Evolutionary conservation across 2,113 vertebrate species (phyloP), one percentile per base, ranked within the genome.

Genomic region (Pantherophis guttatus): DNA sequence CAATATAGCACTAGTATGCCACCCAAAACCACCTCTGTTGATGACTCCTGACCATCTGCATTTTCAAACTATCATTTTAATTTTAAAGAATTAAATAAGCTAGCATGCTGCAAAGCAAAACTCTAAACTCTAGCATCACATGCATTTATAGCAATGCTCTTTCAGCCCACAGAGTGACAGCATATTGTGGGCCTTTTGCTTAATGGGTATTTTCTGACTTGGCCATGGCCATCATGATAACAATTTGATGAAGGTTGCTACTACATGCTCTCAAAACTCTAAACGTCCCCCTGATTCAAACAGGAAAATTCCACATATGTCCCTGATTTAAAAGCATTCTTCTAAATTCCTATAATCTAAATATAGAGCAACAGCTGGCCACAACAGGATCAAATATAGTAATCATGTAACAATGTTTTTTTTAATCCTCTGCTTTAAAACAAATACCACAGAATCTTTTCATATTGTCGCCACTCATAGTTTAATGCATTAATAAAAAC

Each of bases 401-500:
- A 92, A 89, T 85, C 88, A 88, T 29, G 29, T 52, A 81, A 88
- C 15, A 33, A 54, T 62, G 54, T 81, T 81, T 92, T 65, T 65
- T 55, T 89, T 89, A 50, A 29, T 26, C 54, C 24, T 21, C 88
- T 85, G 55, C 75, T 93, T 93, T 54, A 53, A 54, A 65, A 53
- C 53, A 33, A 50, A 86, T 90, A 54, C 48, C 58, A 52, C 12
- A 21, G 29, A 90, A 86, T 53, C 62, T 90, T 90, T 90, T 93
- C 89, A 93, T 54, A 90, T 54, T 87, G 57, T 44, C 44, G 62
- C 54, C 53, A 86, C 4, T 87, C 89, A 55, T 87, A 12, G 86
- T 87, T 93, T 54, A 33, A 90, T 89, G 62, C 39, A 15, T 54
- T 93, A 90, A 90, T 65, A 65, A 58, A 87, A 58, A 87, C 57